Evolutionary conservation across 2,113 vertebrate species (phyloP), one percentile per base, ranked within the genome.

Genomic region (Hydrolagus affinis): DNA sequence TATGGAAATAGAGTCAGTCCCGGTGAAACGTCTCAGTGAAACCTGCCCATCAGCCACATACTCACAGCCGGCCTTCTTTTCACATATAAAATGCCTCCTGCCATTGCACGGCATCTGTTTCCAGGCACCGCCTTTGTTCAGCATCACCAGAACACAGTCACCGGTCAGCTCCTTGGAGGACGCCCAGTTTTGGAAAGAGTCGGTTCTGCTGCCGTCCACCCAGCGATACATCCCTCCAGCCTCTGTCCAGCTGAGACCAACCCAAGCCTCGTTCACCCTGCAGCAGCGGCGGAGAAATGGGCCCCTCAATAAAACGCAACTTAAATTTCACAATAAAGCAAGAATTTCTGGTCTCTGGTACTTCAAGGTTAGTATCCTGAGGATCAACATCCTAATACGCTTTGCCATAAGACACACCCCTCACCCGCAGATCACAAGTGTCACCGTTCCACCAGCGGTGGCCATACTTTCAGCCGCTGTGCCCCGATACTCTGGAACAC

Each of bases 111-210:
- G 28, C 14, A 85, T 70, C 7, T 56, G 88, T 77, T 86, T 92
- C 91, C 90, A 88, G 15, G 19, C 77, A 70, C 88, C 89, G 10
- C 4, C 72, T 0, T 86, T 75, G n/a, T 90, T 88, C 75, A 94
- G 57, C 4, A 86, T 85, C 89, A 94, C 89, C 89, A 90, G 91
- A 75, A 87, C 7, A 66, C 94, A 95, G 23, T 21, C 66, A 4
- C 69, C 86, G 0, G 6, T 86, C 44, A 4, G 15, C 12, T 86
- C 85, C 10, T 56, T 7, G 1, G 62, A 85, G 69, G 28, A 59
- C 85, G 57, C n/a, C 90, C 86, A 59, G 25, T 70, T 74, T 70
- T 87, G 87, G 87, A 75, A 85, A 0, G 70, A 80, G 8, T 62
- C 80, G 19, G 85, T 1, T 32, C 76, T 86, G 44, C 70, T n/a